Base-by-base conservation (phyloP, 2,113 vertebrate genomes). In the Pollachius pollachius region DNA sequence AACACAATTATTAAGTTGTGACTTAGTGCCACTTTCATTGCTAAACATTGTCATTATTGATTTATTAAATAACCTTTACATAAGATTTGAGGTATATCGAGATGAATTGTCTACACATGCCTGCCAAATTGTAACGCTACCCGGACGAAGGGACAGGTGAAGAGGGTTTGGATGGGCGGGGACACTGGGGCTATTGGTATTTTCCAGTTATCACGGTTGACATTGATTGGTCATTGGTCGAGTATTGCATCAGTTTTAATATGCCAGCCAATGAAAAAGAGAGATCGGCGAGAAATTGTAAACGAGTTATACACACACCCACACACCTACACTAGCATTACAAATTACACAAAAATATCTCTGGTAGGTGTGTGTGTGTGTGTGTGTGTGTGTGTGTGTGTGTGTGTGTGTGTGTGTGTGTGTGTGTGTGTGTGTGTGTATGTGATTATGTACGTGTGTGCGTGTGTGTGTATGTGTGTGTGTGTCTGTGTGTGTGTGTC, bases 81-180 rank as follows among this genome's bases (percentile, higher is more conserved):
- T 92, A 96, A 96, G 95, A 94, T 95, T 96, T 99, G 97, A 98
- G 96, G 97, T 99, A 98, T 99, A 96, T 99, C 94, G 92, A 95
- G 94, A 95, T 96, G 95, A 96, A 96, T 96, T 96, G 94, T 96
- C 95, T 95, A 96, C 87, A 96, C 91, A 71, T 87, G 93, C 96
- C 97, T 94, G 91, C 93, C 92, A 92, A 89, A 86, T 91, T 93
- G 94, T 91, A 93, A 92, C 91, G 89, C 90, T 92, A 90, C 80
- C 85, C 84, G 89, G 87, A 82, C 79, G 13, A 63, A 87, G 87
- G 88, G 76, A 77, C 75, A 81, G 76, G 82, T 48, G 1, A 77
- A 79, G 77, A 81, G 84, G 78, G 76, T 70, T 73, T 78, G 79
- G 85, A 75, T 80, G 71, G 74, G 69, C 9, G 25, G 74, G 75